Evolutionary conservation across 2,113 vertebrate genomes (phyloP).

Genomic region (Pseudorhombus dupliciocellatus): DNA sequence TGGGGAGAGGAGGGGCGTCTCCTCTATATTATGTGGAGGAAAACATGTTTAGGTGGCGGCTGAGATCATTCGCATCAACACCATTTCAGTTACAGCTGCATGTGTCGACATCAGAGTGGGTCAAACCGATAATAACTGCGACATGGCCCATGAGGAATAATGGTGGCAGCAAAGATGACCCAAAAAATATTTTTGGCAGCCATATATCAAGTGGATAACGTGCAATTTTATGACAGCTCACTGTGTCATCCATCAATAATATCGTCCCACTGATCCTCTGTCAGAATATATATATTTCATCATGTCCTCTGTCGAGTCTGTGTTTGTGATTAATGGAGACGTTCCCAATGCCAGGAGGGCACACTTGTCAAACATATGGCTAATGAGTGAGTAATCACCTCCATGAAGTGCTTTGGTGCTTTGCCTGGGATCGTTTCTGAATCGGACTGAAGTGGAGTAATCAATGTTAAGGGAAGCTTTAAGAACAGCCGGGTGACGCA

Average conservation of each 20-base stretch:
- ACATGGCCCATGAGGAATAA: conserved; percentile 57
- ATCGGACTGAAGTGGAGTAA: conserved; percentile 66
- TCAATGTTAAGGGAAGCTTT: conserved; percentile 47
- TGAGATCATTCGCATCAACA: conserved; percentile 60
- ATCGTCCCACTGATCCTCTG: conserved; percentile 59
- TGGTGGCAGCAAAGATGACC: conserved; percentile 61
- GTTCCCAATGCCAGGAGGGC: conserved; percentile 65
- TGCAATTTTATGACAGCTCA: conserved; percentile 55
- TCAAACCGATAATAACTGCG: conserved; percentile 68
- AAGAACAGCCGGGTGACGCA: conserved; percentile 61
- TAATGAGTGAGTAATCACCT: conserved; percentile 76
- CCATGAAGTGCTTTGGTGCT: conserved; percentile 70
- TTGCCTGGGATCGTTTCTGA: conserved; percentile 72
- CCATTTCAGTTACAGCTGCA: conserved; percentile 54
- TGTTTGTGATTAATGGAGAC: conserved; percentile 75
- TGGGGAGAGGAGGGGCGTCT: conserved; percentile 19
- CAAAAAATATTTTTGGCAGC: conserved; percentile 70
- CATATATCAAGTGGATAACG: conserved; percentile 66
- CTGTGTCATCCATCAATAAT: conserved; percentile 73
- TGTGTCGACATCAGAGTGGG: conserved; percentile 62
- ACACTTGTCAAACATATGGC: conserved; percentile 77
- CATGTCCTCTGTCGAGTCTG: conserved; percentile 62
- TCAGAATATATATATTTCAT: conserved; percentile 62
- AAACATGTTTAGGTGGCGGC: conserved; percentile 60
- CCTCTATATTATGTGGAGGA: conserved; percentile 51